A percentile compares a stretch with the other conserved stretches of the same genome.
Evolutionary conservation across 2,888 invertebrate species (phyloP).

Genomic region (Omphaloscelis lunosa): DNA sequence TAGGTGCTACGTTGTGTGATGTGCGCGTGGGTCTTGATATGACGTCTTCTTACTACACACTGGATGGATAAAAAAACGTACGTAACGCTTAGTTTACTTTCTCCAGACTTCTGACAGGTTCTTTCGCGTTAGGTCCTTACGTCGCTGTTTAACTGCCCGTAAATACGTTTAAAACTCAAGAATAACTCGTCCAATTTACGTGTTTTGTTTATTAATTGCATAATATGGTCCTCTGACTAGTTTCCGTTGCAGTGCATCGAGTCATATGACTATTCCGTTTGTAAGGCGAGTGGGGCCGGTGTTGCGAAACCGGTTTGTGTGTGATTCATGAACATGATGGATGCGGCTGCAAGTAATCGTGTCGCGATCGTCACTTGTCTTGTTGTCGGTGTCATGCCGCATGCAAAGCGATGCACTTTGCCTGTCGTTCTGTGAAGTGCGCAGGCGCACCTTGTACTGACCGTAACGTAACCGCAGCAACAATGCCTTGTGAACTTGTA

Average conservation of each 20-base stretch:
- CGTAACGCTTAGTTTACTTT: constrained; percentile 10
- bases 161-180: not conserved
- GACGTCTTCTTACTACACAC: not conserved
- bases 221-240: not conserved
- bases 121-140: not conserved
- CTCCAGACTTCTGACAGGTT: not conserved
- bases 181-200: not conserved
- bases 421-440: not conserved
- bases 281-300: not conserved
- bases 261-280: not conserved
- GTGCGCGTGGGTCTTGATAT: constrained; percentile 30
- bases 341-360: not conserved
- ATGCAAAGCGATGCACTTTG: constrained; percentile 5
- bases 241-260: not conserved
- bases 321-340: constrained; percentile 24
- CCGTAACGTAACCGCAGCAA: not conserved
- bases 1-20: not conserved
- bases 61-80: constrained; percentile 47
- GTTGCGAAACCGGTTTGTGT: constrained; percentile 43
- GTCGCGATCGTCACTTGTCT: not conserved
- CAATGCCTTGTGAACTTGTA: not conserved
- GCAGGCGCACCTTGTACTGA: not conserved
- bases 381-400: not conserved
- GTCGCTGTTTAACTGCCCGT: not conserved
- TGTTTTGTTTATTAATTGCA: not conserved